phyloP scores from a whole-genome alignment of 2,888 invertebrate species.

The Melinaea menophilus region DNA sequence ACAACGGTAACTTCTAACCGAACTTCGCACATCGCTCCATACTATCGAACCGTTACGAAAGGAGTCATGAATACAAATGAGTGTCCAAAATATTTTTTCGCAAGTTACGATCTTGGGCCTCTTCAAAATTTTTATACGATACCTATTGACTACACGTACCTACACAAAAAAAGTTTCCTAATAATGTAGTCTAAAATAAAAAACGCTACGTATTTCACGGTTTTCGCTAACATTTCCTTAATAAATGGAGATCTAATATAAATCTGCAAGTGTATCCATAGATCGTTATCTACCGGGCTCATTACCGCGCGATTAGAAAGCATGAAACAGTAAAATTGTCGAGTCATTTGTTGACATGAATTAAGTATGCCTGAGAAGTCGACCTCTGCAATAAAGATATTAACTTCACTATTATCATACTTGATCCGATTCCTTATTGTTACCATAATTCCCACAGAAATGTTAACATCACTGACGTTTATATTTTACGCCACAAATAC shows the following conservation, averaged over 20 bases:
- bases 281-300: constrained; percentile 22
- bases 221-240: too few relatives aligned
- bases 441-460: constrained; percentile 23
- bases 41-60: constrained; percentile 35
- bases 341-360: constrained; percentile 33
- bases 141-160: too few relatives aligned
- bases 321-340: constrained; percentile 23
- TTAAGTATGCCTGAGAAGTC: constrained; percentile 28
- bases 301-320: constrained; percentile 29
- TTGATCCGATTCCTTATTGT: constrained; percentile 51
- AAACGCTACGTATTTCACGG: too few relatives aligned
- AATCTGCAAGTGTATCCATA: neutral
- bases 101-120: too few relatives aligned
- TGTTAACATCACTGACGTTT: constrained; percentile 16
- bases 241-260: too few relatives aligned
- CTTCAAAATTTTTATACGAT: too few relatives aligned
- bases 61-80: constrained; percentile 40
- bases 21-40: constrained; percentile 15
- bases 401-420: constrained; percentile 31
- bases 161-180: too few relatives aligned
- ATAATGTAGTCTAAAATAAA: too few relatives aligned
- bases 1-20: neutral
- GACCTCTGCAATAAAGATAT: constrained; percentile 27
- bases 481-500: neutral
- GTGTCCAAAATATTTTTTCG: constrained; percentile 24